phyloP scores from a whole-genome alignment of 2,797 vertebrate species.

The Apogon talboti region DNA sequence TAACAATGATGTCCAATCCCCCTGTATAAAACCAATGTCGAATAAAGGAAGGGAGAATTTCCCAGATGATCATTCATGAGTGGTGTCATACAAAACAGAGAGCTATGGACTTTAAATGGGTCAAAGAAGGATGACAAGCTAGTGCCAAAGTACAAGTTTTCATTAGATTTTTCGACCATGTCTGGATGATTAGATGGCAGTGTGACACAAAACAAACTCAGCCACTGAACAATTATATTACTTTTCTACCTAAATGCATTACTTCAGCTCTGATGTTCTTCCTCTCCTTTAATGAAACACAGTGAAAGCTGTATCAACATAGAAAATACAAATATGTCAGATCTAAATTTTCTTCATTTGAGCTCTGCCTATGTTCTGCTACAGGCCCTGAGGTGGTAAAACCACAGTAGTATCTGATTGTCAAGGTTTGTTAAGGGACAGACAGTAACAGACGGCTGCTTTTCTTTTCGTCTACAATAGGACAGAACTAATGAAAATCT shows the following conservation, averaged over 20 bases:
- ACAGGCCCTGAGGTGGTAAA: conserved; percentile 25
- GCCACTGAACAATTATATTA: too few species aligned
- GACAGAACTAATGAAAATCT: conserved; percentile 48
- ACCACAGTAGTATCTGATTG: conserved; percentile 37
- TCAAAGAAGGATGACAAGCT: too few species aligned
- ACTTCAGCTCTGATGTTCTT: neutral
- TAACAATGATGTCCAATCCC: too few species aligned
- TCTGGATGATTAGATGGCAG: too few species aligned
- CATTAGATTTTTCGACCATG: too few species aligned
- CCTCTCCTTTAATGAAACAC: conserved; percentile 6
- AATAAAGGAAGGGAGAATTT: too few species aligned
- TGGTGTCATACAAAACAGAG: too few species aligned
- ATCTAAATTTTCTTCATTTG: neutral
- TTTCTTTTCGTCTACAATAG: conserved; percentile 37
- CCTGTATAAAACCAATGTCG: too few species aligned
- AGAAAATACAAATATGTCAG: conserved; percentile 14
- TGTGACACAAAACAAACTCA: too few species aligned
- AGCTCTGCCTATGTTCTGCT: conserved; percentile 14
- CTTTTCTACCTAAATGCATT: neutral
- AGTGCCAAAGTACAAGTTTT: too few species aligned
- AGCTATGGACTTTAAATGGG: too few species aligned
- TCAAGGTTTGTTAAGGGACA: conserved; percentile 38
- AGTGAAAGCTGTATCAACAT: neutral
- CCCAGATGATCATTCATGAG: too few species aligned
- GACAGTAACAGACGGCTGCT: conserved; percentile 37